phyloP scores from a whole-genome alignment of 2,797 vertebrate genomes.

The Sebastes nivosus region DNA sequence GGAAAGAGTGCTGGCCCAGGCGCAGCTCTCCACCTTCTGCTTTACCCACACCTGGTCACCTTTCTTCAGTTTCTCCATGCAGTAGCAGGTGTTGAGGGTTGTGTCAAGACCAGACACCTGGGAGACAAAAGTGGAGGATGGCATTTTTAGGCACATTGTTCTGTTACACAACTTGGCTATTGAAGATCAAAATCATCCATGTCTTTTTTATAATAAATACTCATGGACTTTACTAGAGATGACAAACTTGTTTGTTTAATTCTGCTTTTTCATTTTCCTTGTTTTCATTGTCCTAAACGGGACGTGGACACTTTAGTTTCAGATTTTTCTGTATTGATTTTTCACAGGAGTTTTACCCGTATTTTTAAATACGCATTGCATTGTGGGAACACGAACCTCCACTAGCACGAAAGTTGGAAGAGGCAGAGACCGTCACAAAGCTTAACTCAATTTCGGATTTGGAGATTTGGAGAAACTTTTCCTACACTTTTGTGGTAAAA shows the following conservation, averaged over 20 bases:
- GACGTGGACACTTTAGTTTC: neutral
- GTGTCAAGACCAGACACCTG: conserved; percentile 35
- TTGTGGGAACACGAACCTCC: too few relatives aligned
- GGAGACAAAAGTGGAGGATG: neutral
- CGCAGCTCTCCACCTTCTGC: conserved; percentile 4
- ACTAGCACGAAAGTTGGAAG: too few relatives aligned
- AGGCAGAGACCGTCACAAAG: too few relatives aligned
- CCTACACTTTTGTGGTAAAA: too few relatives aligned
- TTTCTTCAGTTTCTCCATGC: conserved; percentile 20
- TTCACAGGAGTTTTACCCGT: too few relatives aligned
- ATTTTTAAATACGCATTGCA: too few relatives aligned
- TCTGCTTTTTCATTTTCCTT: neutral
- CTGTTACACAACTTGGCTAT: neutral
- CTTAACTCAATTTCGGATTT: too few relatives aligned
- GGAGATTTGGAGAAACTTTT: too few relatives aligned
- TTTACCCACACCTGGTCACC: conserved; percentile 30
- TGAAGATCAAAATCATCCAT: neutral
- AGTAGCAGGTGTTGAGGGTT: conserved; percentile 43
- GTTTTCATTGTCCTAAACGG: neutral
- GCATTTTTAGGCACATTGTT: neutral
- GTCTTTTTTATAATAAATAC: neutral
- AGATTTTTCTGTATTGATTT: neutral
- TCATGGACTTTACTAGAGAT: neutral
- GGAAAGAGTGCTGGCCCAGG: conserved; percentile 32
- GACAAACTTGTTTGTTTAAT: neutral